Evolutionary conservation across 1,140 invertebrate species (phyloP).

Genomic region (Octopus sinensis): DNA sequence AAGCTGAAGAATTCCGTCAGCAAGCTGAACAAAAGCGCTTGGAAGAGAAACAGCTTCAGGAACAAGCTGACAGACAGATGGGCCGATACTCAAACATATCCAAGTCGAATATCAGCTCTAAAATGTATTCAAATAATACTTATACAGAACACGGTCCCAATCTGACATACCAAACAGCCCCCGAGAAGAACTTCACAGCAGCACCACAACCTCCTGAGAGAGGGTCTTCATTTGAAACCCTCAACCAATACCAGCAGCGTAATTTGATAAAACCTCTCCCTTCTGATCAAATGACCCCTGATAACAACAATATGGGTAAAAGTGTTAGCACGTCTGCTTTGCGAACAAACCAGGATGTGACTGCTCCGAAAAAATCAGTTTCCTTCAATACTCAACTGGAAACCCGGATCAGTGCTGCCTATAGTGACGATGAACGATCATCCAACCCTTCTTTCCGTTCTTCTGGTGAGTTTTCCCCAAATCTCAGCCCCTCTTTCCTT

Average conservation of each 20-base stretch:
- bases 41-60: conserved; percentile 41
- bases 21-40: conserved; percentile 41
- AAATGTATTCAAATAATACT: conserved; percentile 32
- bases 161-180: conserved; percentile 19
- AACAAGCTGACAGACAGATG: conserved; percentile 36
- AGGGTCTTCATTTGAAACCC: conserved; percentile 39
- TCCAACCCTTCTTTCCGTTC: conserved; percentile 22
- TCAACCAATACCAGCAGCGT: conserved; percentile 6
- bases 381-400: conserved; percentile 52
- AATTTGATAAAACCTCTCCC: background rate
- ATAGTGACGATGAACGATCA: conserved; percentile 28
- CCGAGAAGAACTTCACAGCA: conserved; percentile 21
- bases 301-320: background rate
- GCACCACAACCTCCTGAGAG: conserved; percentile 45
- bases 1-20: conserved; percentile 43
- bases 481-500: conserved; percentile 21
- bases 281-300: background rate
- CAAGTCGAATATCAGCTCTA: background rate
- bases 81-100: background rate
- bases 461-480: conserved; percentile 17
- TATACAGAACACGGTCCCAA: conserved; percentile 27
- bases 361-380: conserved; percentile 50
- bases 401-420: conserved; percentile 32
- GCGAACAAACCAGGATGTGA: conserved; percentile 22
- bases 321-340: conserved; percentile 21